Conservation (phyloP, 2,113 vertebrate species). For the Corythornis madagascariensis region DNA sequence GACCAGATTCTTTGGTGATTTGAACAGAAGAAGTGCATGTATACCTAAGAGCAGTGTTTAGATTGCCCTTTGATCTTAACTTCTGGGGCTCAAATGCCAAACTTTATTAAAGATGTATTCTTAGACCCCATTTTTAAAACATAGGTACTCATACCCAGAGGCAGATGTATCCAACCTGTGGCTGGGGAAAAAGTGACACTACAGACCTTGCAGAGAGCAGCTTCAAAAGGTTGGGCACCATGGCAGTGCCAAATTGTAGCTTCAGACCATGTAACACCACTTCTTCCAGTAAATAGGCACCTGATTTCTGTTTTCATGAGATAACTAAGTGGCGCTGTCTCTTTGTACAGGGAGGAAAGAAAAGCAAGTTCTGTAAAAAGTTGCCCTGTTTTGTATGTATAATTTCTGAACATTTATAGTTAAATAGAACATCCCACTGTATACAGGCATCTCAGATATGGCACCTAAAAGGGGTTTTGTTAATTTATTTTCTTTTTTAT, state of each 20-base stretch:
- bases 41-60: neutral
- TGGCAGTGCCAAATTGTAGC: neutral
- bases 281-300: neutral
- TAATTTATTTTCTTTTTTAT: neutral
- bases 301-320: neutral
- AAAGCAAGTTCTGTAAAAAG: neutral
- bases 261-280: neutral
- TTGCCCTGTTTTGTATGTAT: neutral
- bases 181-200: neutral
- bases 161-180: neutral
- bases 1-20: constrained; percentile 24
- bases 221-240: neutral
- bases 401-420: neutral
- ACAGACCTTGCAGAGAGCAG: neutral
- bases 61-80: constrained; percentile 39
- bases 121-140: neutral
- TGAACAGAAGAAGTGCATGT: neutral
- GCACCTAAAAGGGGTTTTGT: neutral
- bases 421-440: neutral
- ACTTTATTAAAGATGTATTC: constrained; percentile 32
- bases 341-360: neutral
- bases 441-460: neutral
- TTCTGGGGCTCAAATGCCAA: constrained; percentile 13
- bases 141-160: neutral
- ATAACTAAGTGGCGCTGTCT: neutral